phyloP scores from a whole-genome alignment of 2,113 vertebrate genomes.

The Chloebia gouldiae region DNA sequence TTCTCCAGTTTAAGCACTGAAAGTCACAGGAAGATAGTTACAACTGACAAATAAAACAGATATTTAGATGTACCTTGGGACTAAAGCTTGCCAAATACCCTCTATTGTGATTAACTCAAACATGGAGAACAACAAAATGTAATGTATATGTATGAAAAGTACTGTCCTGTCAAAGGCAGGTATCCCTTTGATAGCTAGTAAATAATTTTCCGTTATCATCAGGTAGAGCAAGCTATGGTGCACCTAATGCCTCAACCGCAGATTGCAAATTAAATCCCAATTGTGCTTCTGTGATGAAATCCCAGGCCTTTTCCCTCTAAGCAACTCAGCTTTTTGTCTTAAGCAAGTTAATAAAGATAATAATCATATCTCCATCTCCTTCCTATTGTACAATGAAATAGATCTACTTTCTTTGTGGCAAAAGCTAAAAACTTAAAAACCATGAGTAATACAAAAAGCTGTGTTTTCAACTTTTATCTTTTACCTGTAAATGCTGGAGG shows the following conservation, averaged over 20 bases:
- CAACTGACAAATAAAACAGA: neutral
- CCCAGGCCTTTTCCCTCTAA: neutral
- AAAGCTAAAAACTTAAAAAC: neutral
- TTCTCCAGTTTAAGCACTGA: neutral
- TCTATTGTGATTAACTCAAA: neutral
- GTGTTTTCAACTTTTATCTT: neutral
- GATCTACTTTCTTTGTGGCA: neutral
- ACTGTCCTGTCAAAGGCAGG: neutral
- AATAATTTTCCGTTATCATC: neutral
- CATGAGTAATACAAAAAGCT: neutral
- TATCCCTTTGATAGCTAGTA: constrained; percentile 9
- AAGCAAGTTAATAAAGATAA: constrained; percentile 34
- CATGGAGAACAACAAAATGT: neutral
- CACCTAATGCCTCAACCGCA: neutral
- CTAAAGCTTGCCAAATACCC: neutral
- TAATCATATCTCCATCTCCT: constrained; percentile 15
- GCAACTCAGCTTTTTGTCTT: constrained; percentile 2
- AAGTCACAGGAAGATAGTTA: neutral
- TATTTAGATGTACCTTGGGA: neutral
- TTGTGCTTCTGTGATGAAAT: constrained; percentile 24
- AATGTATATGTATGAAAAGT: neutral
- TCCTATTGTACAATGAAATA: neutral
- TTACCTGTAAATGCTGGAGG: neutral
- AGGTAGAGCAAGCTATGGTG: neutral
- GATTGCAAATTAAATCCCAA: constrained; percentile 41